Evolutionary conservation across 2,113 vertebrate genomes (phyloP), one percentile per base, ranked within the genome.

Genomic region (Elanus axillaris): DNA sequence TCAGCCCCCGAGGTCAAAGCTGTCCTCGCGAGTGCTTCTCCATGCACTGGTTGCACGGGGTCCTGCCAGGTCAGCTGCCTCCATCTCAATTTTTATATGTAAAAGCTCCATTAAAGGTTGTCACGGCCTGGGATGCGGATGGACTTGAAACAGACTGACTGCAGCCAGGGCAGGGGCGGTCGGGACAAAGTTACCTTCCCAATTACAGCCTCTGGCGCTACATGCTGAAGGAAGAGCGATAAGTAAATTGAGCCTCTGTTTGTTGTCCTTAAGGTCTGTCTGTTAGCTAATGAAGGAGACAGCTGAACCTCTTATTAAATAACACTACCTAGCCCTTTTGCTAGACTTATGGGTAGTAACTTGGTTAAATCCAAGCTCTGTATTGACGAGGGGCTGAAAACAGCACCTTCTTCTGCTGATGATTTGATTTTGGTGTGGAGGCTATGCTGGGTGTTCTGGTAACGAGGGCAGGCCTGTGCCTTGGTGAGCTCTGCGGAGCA

Each of bases 41-140:
- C 1, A 0, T 16, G 60, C 13, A 1, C n/a, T 85, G 25, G 4
- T 43, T 75, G 40, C 25, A 6, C 1, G 0, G 66, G n/a, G 7
- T 64, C 40, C 1, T 21, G 48, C 52, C 3, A 8, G 10, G 31
- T 48, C 45, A 13, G 60, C 64, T 84, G 50, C 58, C 69, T 43
- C 26, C 31, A 16, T 45, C 26, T 56, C 8, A 0, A 0, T 50
- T 89, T 79, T 69, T 8, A 0, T 6, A 6, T 52, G 34, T 56
- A 60, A 90, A 84, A 82, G 13, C 43, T 78, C 29, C 9, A 0
- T 3, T 43, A 40, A 45, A 43, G 31, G 21, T 29, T 66, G 42
- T 90, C 29, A 20, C 0, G 3, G 36, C 10, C n/a, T 36, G 59
- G 77, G 47, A 16, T 84, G n/a, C 0, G 1, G 85, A 36, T 1